Evolutionary conservation across 2,113 vertebrate species (phyloP), one percentile per base, ranked within the genome.

Genomic region (Siniperca chuatsi): DNA sequence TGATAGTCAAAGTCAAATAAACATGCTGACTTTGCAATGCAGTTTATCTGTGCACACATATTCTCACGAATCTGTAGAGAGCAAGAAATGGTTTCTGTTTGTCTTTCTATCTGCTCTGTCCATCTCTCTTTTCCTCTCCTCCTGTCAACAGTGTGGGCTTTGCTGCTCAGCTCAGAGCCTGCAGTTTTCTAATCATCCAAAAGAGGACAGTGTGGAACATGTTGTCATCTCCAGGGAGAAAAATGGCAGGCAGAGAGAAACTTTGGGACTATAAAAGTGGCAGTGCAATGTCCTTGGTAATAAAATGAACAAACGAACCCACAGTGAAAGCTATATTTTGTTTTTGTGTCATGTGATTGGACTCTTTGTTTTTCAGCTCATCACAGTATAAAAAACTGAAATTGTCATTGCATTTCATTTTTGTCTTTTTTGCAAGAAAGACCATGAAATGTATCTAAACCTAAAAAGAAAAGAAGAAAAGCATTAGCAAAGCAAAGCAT

Each of bases 191-290:
- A 46, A 69, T 70, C 83, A 8, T 71, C 94, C 95, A 94, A 93
- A 90, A 95, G 95, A 95, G 94, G 94, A 87, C 95, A 93, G 80
- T 94, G 92, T 94, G 90, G 91, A 92, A 91, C 92, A 90, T 42
- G 72, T 46, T 84, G 78, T 79, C 89, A 84, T 91, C 90, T 94
- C 91, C 84, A 3, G 91, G 85, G 92, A 92, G 87, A 46, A n/a
- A 8, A 35, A 70, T 25, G 70, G 70, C 75, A 71, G 55, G 55
- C 52, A 20, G 61, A 73, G 50, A 79, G 44, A 67, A 69, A 64
- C 55, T 77, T 64, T 64, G 33, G 48, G 57, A 72, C 15, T n/a
- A 0, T 65, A 23, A 25, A 21, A 74, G 67, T 11, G 55, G 57
- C 62, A 58, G n/a, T 60, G 40, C 42, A 71, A 48, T 74, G 66